Evolutionary conservation across 2,113 vertebrate species (phyloP).

Genomic region (Sinocyclocheilus anshuiensis): DNA sequence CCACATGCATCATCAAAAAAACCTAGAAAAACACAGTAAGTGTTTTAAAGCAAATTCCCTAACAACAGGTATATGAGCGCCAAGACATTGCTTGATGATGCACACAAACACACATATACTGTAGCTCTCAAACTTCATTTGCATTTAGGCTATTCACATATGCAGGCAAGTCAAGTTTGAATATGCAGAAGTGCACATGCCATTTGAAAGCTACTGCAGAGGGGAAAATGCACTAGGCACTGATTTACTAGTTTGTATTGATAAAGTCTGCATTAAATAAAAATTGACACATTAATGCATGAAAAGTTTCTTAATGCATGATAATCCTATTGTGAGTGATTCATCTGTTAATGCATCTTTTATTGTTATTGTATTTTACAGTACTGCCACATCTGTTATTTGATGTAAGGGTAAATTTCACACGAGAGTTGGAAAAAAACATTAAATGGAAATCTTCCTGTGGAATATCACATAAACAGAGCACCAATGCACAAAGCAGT

Average conservation of each 20-base stretch:
- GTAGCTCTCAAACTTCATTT: not conserved
- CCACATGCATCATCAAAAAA: too few relatives aligned
- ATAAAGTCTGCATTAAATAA: not conserved
- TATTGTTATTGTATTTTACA: not conserved
- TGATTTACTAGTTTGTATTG: not conserved
- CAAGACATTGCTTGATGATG: too few relatives aligned
- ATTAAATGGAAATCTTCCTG: constrained; percentile 7
- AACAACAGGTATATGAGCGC: too few relatives aligned
- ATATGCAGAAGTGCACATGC: not conserved
- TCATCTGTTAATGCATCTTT: not conserved
- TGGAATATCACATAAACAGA: constrained; percentile 10
- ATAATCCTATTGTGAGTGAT: not conserved
- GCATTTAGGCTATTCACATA: not conserved
- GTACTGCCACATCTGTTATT: not conserved
- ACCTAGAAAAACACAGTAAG: too few relatives aligned
- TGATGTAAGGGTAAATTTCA: not conserved
- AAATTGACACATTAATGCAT: not conserved
- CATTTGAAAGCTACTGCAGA: not conserved
- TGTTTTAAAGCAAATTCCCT: too few relatives aligned
- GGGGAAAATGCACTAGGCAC: not conserved
- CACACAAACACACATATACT: too few relatives aligned
- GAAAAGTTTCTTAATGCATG: not conserved
- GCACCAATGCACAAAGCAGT: not conserved
- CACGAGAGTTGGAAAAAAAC: not conserved
- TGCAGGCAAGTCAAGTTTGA: not conserved